Evolutionary conservation across 2,797 vertebrate genomes (phyloP).

Genomic region (Tachyglossus aculeatus): DNA sequence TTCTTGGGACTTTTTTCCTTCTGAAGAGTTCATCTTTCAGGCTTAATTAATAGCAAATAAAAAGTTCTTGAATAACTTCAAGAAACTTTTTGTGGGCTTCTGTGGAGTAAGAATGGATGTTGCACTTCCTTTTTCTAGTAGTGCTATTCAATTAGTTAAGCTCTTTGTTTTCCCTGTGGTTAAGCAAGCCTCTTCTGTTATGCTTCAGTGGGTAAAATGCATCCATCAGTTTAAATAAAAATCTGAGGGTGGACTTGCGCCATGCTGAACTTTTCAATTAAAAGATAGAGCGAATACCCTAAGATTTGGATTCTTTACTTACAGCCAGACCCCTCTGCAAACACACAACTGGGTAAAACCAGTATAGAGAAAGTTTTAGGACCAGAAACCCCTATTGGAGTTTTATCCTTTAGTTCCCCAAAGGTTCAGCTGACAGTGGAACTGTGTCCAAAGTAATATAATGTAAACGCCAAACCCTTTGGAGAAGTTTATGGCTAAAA

Average conservation of each 20-base stretch:
- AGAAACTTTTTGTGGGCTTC: too few species aligned
- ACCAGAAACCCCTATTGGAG: too few species aligned
- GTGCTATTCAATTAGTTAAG: not conserved
- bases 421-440: too few species aligned
- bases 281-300: not conserved
- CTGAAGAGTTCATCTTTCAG: not conserved
- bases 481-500: too few species aligned
- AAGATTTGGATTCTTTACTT: not conserved
- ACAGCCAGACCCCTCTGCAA: not conserved
- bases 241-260: not conserved
- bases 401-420: too few species aligned
- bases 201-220: slow-evolving; percentile 19
- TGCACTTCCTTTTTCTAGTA: not conserved
- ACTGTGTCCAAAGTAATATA: too few species aligned
- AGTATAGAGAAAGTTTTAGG: not conserved
- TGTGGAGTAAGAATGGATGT: not conserved
- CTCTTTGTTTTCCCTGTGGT: not conserved
- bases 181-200: not conserved
- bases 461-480: too few species aligned
- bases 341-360: not conserved
- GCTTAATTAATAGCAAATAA: not conserved
- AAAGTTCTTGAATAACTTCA: too few species aligned
- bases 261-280: not conserved
- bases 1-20: not conserved
- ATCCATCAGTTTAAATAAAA: slow-evolving; percentile 27